Evolutionary conservation across 2,113 vertebrate species (phyloP).

Genomic region (Ranitomeya imitator): DNA sequence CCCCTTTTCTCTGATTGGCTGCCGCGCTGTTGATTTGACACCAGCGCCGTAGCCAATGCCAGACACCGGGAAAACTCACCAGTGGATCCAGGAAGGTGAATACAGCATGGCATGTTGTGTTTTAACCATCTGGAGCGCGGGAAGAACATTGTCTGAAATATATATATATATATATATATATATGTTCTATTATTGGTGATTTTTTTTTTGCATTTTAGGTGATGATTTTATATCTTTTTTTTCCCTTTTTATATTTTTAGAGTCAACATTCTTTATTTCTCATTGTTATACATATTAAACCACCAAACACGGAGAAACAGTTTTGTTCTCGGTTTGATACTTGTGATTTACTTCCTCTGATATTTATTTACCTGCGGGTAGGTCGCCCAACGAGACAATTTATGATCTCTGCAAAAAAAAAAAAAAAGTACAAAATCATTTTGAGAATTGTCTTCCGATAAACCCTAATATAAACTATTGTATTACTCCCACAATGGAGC

Average conservation of each 20-base stretch:
- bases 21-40: no score
- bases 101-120: no score
- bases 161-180: no score
- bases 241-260: background rate
- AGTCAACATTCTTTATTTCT: background rate
- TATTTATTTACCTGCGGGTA: constrained; percentile 1
- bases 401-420: background rate
- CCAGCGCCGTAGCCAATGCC: no score
- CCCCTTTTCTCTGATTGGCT: no score
- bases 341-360: background rate
- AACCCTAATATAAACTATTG: constrained; percentile 62
- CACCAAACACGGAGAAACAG: background rate
- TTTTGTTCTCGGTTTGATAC: background rate
- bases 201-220: background rate
- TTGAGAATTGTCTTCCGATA: constrained; percentile 62
- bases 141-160: no score
- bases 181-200: no score
- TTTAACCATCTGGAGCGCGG: no score
- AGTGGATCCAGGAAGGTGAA: no score
- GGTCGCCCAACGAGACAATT: background rate
- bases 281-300: background rate
- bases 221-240: background rate
- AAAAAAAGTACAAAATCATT: constrained; percentile 60
- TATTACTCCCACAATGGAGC: constrained; percentile 73
- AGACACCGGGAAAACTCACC: no score